Evolutionary conservation across 2,113 vertebrate species (phyloP).

Genomic region (Cyphomyrus plagiostoma): DNA sequence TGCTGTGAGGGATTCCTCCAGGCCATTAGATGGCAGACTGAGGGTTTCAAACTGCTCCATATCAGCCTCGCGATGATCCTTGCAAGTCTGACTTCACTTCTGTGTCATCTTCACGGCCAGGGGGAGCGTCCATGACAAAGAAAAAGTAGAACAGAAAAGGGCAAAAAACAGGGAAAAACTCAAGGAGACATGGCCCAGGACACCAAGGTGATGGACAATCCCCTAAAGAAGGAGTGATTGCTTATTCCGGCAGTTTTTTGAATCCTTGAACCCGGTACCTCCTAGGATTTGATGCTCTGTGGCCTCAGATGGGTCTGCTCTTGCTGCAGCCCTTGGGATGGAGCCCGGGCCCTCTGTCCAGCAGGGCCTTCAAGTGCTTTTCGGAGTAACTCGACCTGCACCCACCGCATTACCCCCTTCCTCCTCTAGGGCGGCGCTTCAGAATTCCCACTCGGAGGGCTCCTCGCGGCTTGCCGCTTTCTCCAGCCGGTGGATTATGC

Average conservation of each 20-base stretch:
- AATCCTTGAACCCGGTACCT: not conserved
- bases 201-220: not conserved
- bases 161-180: not conserved
- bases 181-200: not conserved
- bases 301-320: conserved; percentile 45
- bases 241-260: not conserved
- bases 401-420: conserved; percentile 17
- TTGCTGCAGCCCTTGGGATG: conserved; percentile 81
- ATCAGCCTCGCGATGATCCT: conserved; percentile 33
- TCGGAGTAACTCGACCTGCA: conserved; percentile 54
- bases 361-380: conserved; percentile 93
- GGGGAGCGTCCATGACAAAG: not conserved
- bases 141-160: conserved; percentile 24
- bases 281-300: conserved; percentile 31
- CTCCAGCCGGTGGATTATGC: conserved; percentile 95
- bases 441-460: conserved; percentile 95
- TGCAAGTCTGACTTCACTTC: not conserved
- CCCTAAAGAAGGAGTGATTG: not conserved
- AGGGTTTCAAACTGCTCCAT: conserved; percentile 54
- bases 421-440: conserved; percentile 51
- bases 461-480: conserved; percentile 93
- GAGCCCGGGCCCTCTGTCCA: conserved; percentile 89
- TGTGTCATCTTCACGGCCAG: not conserved
- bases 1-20: conserved; percentile 68
- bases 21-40: conserved; percentile 75